Conservation (phyloP, 37 sponge, comb jelly and placozoan genomes). For the Amphimedon queenslandica region DNA sequence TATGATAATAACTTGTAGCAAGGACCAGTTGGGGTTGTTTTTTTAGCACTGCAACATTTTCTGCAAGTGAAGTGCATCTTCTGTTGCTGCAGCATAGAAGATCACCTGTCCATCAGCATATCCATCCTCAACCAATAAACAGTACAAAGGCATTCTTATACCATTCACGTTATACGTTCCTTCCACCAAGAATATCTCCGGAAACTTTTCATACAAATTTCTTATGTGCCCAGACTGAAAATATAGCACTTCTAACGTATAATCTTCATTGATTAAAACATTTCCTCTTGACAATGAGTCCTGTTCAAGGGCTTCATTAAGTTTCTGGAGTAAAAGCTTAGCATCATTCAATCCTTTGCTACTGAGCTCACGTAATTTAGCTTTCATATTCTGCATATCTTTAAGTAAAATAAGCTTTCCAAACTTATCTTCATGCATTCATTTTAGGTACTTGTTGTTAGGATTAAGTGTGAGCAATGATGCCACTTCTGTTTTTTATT, state of each 20-base stretch:
- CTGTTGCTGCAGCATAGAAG: slow-evolving; percentile 19
- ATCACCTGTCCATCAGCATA: slow-evolving; percentile 25
- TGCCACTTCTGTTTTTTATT: slow-evolving; percentile 1
- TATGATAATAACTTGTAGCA: slow-evolving; percentile 7
- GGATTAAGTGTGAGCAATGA: slow-evolving; percentile 16
- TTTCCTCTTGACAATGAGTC: slow-evolving; percentile 13
- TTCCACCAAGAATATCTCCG: slow-evolving; percentile 18
- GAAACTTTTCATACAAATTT: slow-evolving; percentile 15
- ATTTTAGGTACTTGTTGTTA: slow-evolving; percentile 26
- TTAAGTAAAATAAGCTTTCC: slow-evolving; percentile 27
- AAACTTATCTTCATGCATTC: slow-evolving; percentile 13
- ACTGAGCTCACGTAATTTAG: neutral
- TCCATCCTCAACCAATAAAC: slow-evolving; percentile 23
- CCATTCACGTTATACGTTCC: slow-evolving; percentile 16
- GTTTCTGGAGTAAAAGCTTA: slow-evolving; percentile 15
- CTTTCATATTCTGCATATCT: slow-evolving; percentile 36
- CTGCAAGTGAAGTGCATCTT: slow-evolving; percentile 19
- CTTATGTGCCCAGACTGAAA: slow-evolving; percentile 13
- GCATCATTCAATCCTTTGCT: slow-evolving; percentile 20
- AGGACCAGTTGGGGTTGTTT: neutral
- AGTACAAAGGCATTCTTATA: slow-evolving; percentile 12
- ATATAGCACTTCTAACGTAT: slow-evolving; percentile 8
- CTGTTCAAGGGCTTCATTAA: slow-evolving; percentile 13
- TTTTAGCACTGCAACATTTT: slow-evolving; percentile 12
- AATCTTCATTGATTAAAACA: slow-evolving; percentile 2